Evolutionary conservation across 2,888 invertebrate genomes (phyloP), one percentile per base, ranked within the genome.

Genomic region (Cistogaster globosa): DNA sequence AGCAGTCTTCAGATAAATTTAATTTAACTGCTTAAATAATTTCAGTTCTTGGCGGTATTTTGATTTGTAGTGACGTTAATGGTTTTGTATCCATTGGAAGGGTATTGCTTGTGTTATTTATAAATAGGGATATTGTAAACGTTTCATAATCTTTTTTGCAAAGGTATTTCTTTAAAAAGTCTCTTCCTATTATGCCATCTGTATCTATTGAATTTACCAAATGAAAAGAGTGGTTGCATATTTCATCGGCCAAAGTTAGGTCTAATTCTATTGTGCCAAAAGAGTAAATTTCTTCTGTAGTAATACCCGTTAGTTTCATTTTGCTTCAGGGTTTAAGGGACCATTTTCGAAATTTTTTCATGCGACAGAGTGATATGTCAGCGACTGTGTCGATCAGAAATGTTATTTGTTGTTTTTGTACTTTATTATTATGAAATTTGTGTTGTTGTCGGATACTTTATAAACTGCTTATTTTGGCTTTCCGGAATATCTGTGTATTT

Each of bases 121-220:
- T n/a, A n/a, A n/a, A n/a, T n/a, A n/a, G n/a, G n/a, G n/a, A n/a
- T n/a, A n/a, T n/a, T n/a, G n/a, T n/a, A n/a, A n/a, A n/a, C n/a
- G n/a, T n/a, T n/a, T n/a, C n/a, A n/a, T n/a, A n/a, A n/a, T n/a
- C n/a, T n/a, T n/a, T n/a, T n/a, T n/a, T n/a, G n/a, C n/a, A n/a
- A n/a, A n/a, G n/a, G n/a, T n/a, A n/a, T n/a, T n/a, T n/a, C n/a
- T n/a, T n/a, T n/a, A n/a, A n/a, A n/a, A n/a, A n/a, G n/a, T n/a
- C n/a, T n/a, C 83, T 71, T 14, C 78, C 65, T 48, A 83, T 69
- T 32, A 83, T 77, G 8, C 71, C 83, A 48, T 83, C 71, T 36
- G 71, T 77, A 36, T 69, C 58, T 45, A 68, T 67, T 62, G 36
- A n/a, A 2, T 62, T 26, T 26, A 65, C 65, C 14, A 65, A 36